phyloP scores from a whole-genome alignment of 1,140 invertebrate genomes.

The Phthorimaea operculella region DNA sequence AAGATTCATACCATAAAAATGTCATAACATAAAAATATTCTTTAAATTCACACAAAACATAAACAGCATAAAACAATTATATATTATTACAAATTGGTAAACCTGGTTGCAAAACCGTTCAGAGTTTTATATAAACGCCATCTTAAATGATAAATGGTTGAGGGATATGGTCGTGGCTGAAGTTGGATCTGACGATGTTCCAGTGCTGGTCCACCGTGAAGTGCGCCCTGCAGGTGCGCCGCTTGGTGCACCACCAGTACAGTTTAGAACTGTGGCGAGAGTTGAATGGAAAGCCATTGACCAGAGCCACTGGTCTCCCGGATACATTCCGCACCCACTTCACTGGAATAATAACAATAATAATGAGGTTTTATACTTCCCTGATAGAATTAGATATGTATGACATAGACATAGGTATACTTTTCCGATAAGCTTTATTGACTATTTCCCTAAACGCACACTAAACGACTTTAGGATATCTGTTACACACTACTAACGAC shows the following conservation, averaged over 20 bases:
- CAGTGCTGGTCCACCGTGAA: constrained; percentile 15
- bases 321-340: constrained; percentile 15
- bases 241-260: constrained; percentile 23
- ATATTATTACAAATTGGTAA: too few species aligned
- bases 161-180: constrained; percentile 20
- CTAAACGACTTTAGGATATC: too few species aligned
- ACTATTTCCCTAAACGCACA: not conserved
- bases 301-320: constrained; percentile 18
- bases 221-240: constrained; percentile 15
- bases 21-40: too few species aligned
- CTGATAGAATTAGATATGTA: not conserved
- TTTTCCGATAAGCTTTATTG: not conserved
- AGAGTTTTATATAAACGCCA: not conserved
- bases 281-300: constrained; percentile 21
- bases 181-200: constrained; percentile 4
- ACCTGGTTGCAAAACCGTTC: not conserved
- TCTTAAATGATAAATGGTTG: constrained; percentile 14
- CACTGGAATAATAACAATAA: constrained; percentile 12
- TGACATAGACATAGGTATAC: not conserved
- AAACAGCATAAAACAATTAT: too few species aligned
- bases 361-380: not conserved
- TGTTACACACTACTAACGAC: too few species aligned
- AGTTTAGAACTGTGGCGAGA: not conserved
- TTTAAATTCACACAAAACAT: too few species aligned
- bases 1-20: too few species aligned